Evolutionary conservation across 2,113 vertebrate species (phyloP), one percentile per base, ranked within the genome.

Genomic region (Gasterosteus nipponicus): DNA sequence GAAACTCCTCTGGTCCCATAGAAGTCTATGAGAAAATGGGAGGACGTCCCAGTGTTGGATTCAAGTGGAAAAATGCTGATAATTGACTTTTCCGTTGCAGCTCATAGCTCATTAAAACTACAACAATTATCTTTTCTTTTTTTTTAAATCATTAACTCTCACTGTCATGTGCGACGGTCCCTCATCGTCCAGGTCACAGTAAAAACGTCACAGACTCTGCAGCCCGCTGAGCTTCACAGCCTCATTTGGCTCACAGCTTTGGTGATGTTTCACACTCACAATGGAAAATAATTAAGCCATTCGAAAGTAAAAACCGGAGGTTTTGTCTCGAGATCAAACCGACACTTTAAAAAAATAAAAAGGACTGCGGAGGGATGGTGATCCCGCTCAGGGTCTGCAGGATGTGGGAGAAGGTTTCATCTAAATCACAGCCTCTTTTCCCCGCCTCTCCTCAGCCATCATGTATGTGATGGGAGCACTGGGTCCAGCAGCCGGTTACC

Each of bases 401-500:
- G 22, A 1, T 26, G 22, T 33, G 39, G 39, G 39, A 41, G 39
- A 41, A 41, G 39, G 39, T 33, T 33, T 33, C 33, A 33, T 33
- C 33, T 33, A 33, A 33, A 26, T 26, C 22, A 26, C 16, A 19
- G 19, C 0, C 3, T 7, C 19, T 47, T 5, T 33, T 3, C 39
- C 38, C 56, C 10, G 53, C 6, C 0, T 63, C n/a, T 26, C 64
- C 19, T 29, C 78, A 91, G 98, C 98, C 62, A 95, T 99, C 93
- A 99, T 99, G 97, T 99, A 99, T 0, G 97, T 99, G 80, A 99
- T 99, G 98, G 98, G 98, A 89, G 98, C 98, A 0, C 95, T 99
- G 11, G 98, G 98, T 33, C 98, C 98, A 14, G 98, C 98, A 0
- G 98, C 96, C 70, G 98, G 98, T 18, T 99, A 99, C 92, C 94